These are phyloP conservation scores for Teinopalpus imperialis DNA, from an alignment of 2,888 invertebrate species.

Conservation along the genomic window DNA sequence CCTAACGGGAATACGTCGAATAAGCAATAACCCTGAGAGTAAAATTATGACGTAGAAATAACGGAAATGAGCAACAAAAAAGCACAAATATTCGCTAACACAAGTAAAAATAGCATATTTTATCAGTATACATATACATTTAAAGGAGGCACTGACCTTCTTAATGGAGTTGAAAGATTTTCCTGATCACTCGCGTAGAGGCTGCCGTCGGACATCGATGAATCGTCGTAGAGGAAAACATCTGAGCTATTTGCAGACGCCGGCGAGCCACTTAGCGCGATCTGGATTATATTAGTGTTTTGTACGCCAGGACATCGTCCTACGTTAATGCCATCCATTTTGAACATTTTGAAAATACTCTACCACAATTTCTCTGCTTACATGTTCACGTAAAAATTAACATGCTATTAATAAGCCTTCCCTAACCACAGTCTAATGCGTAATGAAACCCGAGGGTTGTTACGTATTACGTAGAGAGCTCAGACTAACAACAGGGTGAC, in stretches of 20 bases:
- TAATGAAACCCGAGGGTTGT: slow-evolving; percentile 27
- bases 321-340: slow-evolving; percentile 27
- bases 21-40: no score
- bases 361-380: slow-evolving; percentile 1
- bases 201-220: slow-evolving; percentile 83
- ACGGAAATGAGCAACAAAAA: no score
- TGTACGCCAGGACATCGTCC: slow-evolving; percentile 19
- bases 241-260: slow-evolving; percentile 82
- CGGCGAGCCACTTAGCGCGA: slow-evolving; percentile 50
- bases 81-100: no score
- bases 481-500: slow-evolving; percentile 13
- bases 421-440: slow-evolving; percentile 11
- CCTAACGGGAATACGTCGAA: no score
- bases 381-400: slow-evolving; percentile 10
- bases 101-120: no score
- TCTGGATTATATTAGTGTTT: slow-evolving; percentile 21
- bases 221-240: slow-evolving; percentile 86
- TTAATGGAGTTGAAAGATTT: slow-evolving; percentile 84
- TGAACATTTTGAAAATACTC: slow-evolving; percentile 22
- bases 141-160: slow-evolving; percentile 84
- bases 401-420: slow-evolving; percentile 5
- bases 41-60: no score
- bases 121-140: no score
- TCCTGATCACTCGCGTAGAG: slow-evolving; percentile 92
- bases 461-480: slow-evolving; percentile 22